A percentile compares a stretch with the other conserved stretches of the same genome.
Conservation (phyloP, 2,888 invertebrate species). For the Athalia circularis region DNA sequence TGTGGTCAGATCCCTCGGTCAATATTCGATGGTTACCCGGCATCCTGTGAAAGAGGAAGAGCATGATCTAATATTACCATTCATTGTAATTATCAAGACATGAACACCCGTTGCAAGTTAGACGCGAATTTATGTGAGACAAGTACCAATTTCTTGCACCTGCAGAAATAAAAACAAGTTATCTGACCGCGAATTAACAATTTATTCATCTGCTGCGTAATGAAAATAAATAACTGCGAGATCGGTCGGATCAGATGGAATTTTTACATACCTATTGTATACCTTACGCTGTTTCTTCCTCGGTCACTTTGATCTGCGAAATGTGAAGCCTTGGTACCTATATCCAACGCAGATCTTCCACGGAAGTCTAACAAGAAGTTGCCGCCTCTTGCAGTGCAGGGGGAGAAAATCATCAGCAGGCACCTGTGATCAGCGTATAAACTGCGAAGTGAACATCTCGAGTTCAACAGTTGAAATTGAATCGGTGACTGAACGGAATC, state of each 20-base stretch:
- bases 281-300: background rate
- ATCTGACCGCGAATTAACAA: background rate
- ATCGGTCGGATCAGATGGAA: constrained; percentile 1
- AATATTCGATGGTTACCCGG: background rate
- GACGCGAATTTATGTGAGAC: background rate
- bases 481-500: constrained; percentile 1
- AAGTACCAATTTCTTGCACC: background rate
- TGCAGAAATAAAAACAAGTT: constrained; percentile 5
- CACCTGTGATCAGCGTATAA: constrained; percentile 9
- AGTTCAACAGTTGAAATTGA: background rate
- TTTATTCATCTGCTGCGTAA: background rate
- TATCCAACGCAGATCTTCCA: background rate
- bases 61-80: too few relatives aligned
- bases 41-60: too few relatives aligned
- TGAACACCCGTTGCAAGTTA: background rate
- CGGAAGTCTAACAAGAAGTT: constrained; percentile 16
- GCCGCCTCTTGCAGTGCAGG: background rate
- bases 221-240: background rate
- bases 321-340: background rate
- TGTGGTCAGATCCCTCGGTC: background rate
- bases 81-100: too few relatives aligned
- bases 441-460: background rate
- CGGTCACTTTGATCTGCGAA: constrained; percentile 18
- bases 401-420: constrained; percentile 8
- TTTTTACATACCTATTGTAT: too few relatives aligned